These are phyloP conservation scores for Oenanthe melanoleuca DNA, from an alignment of 2,113 vertebrate species.

Conservation along the genomic window DNA sequence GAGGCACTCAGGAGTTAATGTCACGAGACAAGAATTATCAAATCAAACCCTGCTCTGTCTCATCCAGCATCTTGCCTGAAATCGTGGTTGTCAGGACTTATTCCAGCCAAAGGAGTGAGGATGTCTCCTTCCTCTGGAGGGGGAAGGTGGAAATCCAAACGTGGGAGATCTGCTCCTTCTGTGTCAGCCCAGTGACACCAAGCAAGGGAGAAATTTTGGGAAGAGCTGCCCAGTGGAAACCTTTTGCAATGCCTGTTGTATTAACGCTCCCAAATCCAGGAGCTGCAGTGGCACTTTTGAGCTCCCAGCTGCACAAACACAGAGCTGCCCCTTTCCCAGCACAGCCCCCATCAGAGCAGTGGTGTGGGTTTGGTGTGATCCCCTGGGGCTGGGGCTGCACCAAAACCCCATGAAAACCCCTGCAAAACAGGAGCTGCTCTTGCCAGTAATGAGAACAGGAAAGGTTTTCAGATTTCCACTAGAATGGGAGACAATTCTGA, in stretches of 20 bases:
- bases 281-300: rapidly evolving
- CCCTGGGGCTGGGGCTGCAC: not conserved
- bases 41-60: not conserved
- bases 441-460: not conserved
- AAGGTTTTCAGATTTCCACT: not conserved
- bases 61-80: not conserved
- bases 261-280: not conserved
- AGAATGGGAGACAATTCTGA: conserved; percentile 26
- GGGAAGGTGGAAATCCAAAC: not conserved
- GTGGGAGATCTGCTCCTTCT: rapidly evolving
- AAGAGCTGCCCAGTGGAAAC: not conserved
- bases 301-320: rapidly evolving
- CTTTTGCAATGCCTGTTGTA: rapidly evolving
- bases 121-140: not conserved
- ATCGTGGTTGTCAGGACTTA: not conserved
- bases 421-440: not conserved
- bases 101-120: not conserved
- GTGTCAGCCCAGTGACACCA: rapidly evolving
- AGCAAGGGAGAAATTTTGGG: not conserved
- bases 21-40: not conserved
- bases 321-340: not conserved
- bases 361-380: not conserved
- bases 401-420: not conserved
- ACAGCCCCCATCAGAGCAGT: not conserved
- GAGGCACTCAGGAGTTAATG: not conserved